Evolutionary conservation across 2,797 vertebrate species (phyloP).

Genomic region (Lutjanus argentimaculatus): DNA sequence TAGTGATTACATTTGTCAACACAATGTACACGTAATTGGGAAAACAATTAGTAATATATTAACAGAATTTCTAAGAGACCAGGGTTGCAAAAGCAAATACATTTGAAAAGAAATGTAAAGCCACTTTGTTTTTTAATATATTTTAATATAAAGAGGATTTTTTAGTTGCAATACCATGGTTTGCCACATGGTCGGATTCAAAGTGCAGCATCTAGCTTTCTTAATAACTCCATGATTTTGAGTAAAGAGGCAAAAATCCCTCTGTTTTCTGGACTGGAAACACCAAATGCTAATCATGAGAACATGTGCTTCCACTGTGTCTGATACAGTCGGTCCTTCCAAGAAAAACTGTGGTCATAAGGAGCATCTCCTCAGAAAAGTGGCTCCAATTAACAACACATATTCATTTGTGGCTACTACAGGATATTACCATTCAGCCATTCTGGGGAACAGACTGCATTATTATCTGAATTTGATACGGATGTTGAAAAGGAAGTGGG

Average conservation of each 20-base stretch:
- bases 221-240: not conserved
- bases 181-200: not conserved
- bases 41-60: not conserved
- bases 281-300: not conserved
- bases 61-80: not conserved
- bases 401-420: constrained; percentile 1
- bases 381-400: constrained; percentile 1
- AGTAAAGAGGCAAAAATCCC: not conserved
- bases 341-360: not conserved
- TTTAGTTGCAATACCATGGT: not conserved
- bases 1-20: too few relatives aligned
- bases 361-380: constrained; percentile 6
- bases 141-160: not conserved
- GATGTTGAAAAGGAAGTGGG: not conserved
- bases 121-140: not conserved
- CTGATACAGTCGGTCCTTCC: not conserved
- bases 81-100: not conserved
- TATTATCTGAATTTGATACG: constrained; percentile 7
- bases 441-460: not conserved
- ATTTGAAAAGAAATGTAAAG: not conserved
- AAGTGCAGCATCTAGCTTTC: not conserved
- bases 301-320: not conserved
- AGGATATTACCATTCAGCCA: not conserved
- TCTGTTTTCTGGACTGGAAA: not conserved
- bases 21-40: too few relatives aligned